Conservation (phyloP, 2,113 vertebrate genomes). For the Hemiprocne comata region DNA sequence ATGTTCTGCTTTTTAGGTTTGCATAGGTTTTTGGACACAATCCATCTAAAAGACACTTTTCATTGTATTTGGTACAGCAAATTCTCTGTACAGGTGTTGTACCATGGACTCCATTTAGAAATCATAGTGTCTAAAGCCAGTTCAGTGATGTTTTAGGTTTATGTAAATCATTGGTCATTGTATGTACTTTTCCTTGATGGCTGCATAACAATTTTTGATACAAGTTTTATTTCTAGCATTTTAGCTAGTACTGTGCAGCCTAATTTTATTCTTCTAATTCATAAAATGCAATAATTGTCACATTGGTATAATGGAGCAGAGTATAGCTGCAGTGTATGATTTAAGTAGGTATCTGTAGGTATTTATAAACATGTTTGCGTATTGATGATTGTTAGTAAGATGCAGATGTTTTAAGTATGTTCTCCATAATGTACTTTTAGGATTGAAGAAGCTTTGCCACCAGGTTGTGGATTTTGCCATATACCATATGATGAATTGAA, state of each 20-base stretch:
- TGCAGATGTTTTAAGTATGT: slow-evolving; percentile 13
- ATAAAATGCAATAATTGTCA: background rate
- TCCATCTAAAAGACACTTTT: background rate
- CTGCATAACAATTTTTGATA: background rate
- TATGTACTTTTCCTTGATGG: background rate
- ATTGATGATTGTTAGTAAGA: background rate
- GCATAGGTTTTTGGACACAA: background rate
- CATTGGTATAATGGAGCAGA: background rate
- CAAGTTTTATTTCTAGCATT: background rate
- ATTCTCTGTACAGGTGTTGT: background rate
- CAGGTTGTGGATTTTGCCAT: slow-evolving; percentile 93
- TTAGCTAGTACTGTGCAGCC: background rate
- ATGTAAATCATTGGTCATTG: background rate
- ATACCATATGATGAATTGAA: slow-evolving; percentile 97
- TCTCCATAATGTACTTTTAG: slow-evolving; percentile 71
- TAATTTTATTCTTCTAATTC: background rate
- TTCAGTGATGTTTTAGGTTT: background rate
- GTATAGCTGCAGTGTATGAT: background rate
- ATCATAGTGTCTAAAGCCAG: background rate
- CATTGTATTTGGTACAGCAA: background rate
- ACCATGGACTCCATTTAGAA: background rate
- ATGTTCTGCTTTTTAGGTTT: background rate
- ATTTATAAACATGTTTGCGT: background rate
- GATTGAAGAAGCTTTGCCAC: slow-evolving; percentile 87
- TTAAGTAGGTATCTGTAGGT: background rate